Base-by-base conservation (phyloP, 1,140 invertebrate genomes). In the Eubasilissa regina region DNA sequence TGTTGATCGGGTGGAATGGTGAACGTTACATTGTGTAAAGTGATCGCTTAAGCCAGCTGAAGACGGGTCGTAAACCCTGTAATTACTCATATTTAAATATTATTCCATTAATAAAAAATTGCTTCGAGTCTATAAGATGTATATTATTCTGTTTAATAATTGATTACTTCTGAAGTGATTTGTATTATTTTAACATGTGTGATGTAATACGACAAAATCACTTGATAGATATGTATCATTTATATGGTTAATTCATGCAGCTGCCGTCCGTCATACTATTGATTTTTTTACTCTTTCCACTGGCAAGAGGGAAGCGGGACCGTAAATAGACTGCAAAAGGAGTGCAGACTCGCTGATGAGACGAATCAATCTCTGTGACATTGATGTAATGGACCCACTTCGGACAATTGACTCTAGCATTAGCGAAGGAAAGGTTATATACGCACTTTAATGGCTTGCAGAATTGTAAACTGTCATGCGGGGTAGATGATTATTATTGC, bases 341-440 rank as follows among this genome's bases (percentile, higher is more conserved):
- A 75, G 19, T 56, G 74, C 55, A 60, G 74, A 12, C 21, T 12
- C 74, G 44, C 53, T 74, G 70, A 74, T 60, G 74, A 64, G 56
- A 44, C 7, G 45, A 48, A 75, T 75, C 55, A 75, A 75, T 75
- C 74, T 75, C 74, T 15, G 21, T 48, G 74, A 75, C 74, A 15
- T 75, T 75, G 74, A 75, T 75, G 56, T 47, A 75, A 75, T 56
- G 70, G 15, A 55, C 44, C 51, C 25, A 44, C 12, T 74, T 56
- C 70, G 70, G 70, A 74, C 70, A 44, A 58, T 74, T 74, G 70
- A 74, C 70, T 74, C 53, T 25, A 21, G 21, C 25, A 35, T 55
- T 44, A 74, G 53, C 12, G 3, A 47, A 17, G 45, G n/a, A 19
- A 51, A 45, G 44, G 13, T 35, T 35, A 35, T n/a, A n/a, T n/a